phyloP scores from a whole-genome alignment of 2,113 vertebrate species.

The Nothobranchius kuhntae region DNA sequence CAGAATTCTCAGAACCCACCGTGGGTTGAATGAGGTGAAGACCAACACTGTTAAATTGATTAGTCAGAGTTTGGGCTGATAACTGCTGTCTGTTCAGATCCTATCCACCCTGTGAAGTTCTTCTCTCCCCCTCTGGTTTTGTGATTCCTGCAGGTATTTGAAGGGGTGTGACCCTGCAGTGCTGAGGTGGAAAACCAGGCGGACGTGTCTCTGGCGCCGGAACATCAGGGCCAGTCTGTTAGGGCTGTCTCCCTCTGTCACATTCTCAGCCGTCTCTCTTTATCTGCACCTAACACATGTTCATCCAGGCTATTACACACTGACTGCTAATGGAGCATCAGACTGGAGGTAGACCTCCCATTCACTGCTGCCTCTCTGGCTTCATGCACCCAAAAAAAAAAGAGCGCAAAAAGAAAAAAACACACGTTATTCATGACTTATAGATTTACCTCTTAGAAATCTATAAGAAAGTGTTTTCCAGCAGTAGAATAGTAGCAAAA shows the following conservation, averaged over 20 bases:
- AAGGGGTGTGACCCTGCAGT: conserved; percentile 28
- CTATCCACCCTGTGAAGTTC: conserved; percentile 20
- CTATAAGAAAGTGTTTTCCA: conserved; percentile 47
- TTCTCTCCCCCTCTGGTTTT: conserved; percentile 4
- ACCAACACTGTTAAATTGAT: conserved; percentile 51
- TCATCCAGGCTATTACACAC: conserved; percentile 73
- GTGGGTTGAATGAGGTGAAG: conserved; percentile 41
- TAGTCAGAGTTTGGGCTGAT: conserved; percentile 48
- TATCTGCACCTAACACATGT: conserved; percentile 80
- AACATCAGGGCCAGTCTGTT: conserved; percentile 71
- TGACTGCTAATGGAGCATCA: conserved; percentile 73
- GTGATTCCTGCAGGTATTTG: conserved; percentile 42
- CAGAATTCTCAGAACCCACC: conserved; percentile 33
- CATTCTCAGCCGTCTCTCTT: conserved; percentile 61
- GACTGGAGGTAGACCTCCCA: conserved; percentile 66
- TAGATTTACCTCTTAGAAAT: conserved; percentile 16
- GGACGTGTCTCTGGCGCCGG: conserved; percentile 47
- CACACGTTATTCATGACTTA: conserved; percentile 38
- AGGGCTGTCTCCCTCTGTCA: conserved; percentile 66
- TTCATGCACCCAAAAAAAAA: conserved; percentile 16
- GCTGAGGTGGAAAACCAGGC: conserved; percentile 38
- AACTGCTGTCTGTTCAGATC: conserved; percentile 36
- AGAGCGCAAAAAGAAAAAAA: conserved; percentile 34
- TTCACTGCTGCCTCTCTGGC: conserved; percentile 41
- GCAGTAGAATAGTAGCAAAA: neutral